Evolutionary conservation across 2,888 invertebrate genomes (phyloP).

Genomic region (Pilophorus perplexus): DNA sequence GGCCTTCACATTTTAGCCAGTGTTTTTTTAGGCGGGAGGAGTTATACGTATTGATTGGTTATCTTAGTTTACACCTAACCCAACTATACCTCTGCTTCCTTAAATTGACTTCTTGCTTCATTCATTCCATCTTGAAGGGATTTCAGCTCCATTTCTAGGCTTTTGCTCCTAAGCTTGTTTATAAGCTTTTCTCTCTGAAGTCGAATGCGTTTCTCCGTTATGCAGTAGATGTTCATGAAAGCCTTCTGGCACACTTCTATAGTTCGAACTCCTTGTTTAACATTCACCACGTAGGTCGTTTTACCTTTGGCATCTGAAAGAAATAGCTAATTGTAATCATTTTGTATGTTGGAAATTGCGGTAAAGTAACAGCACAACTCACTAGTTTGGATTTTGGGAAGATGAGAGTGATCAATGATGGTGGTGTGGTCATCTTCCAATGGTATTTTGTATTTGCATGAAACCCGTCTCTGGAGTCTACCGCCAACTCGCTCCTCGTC

Average conservation of each 20-base stretch:
- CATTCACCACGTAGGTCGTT: conserved; percentile 38
- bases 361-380: no score
- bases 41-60: no score
- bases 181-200: conserved; percentile 57
- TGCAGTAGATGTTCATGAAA: conserved; percentile 58
- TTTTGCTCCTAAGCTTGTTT: conserved; percentile 48
- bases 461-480: conserved; percentile 53
- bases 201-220: conserved; percentile 58
- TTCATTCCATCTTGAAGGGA: no score
- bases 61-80: no score
- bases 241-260: conserved; percentile 59
- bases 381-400: conserved; percentile 43
- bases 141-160: background rate
- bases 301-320: conserved; percentile 46
- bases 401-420: background rate
- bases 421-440: conserved; percentile 7
- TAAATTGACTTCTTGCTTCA: no score
- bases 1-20: no score
- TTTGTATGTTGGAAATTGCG: no score
- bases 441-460: conserved; percentile 58
- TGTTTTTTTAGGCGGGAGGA: no score
- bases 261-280: conserved; percentile 45
- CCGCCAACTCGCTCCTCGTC: conserved; percentile 48
- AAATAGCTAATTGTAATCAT: background rate
- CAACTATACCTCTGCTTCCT: no score